Percentiles rank a stretch among this genome's conserved stretches.
These are phyloP conservation scores for Ormyrus nitidulus DNA, from an alignment of 2,888 invertebrate species.

Conservation along the genomic window DNA sequence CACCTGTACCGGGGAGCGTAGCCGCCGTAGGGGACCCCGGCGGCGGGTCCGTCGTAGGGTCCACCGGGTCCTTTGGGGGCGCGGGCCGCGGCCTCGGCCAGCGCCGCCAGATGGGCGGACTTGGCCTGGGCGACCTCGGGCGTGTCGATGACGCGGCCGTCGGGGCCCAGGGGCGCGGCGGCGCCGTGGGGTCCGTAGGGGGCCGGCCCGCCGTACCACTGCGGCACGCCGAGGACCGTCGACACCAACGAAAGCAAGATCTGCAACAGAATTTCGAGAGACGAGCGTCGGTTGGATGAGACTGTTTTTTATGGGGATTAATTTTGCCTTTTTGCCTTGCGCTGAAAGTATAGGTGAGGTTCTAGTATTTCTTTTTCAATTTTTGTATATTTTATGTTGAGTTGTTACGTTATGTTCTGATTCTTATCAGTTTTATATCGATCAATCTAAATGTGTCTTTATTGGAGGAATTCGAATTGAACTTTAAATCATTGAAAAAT, in stretches of 20 bases:
- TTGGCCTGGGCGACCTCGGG: conserved; percentile 73
- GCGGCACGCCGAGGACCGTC: conserved; percentile 64
- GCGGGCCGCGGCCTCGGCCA: conserved; percentile 72
- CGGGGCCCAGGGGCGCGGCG: conserved; percentile 69
- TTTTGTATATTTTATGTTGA: too few species aligned
- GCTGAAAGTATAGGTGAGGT: too few species aligned
- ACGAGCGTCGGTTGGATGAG: too few species aligned
- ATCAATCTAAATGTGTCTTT: too few species aligned
- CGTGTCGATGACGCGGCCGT: conserved; percentile 71
- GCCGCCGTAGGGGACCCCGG: conserved; percentile 60
- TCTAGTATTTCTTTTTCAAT: too few species aligned
- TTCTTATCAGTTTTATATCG: too few species aligned
- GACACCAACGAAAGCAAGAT: conserved; percentile 61
- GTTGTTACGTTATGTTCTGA: too few species aligned
- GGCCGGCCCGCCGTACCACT: conserved; percentile 66
- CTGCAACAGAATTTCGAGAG: conserved; percentile 53
- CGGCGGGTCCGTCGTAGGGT: conserved; percentile 56
- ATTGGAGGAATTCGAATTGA: too few species aligned
- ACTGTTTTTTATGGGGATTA: too few species aligned
- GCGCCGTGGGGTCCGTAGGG: conserved; percentile 59
- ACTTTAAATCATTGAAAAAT: too few species aligned
- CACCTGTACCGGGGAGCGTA: conserved; percentile 66
- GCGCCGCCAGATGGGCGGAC: conserved; percentile 68
- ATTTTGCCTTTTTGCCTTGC: too few species aligned
- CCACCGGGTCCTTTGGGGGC: conserved; percentile 65